A percentile compares a stretch with the other conserved stretches of the same genome.
Conservation (phyloP, 1,140 invertebrate species). For the Drosophila cardini region DNA sequence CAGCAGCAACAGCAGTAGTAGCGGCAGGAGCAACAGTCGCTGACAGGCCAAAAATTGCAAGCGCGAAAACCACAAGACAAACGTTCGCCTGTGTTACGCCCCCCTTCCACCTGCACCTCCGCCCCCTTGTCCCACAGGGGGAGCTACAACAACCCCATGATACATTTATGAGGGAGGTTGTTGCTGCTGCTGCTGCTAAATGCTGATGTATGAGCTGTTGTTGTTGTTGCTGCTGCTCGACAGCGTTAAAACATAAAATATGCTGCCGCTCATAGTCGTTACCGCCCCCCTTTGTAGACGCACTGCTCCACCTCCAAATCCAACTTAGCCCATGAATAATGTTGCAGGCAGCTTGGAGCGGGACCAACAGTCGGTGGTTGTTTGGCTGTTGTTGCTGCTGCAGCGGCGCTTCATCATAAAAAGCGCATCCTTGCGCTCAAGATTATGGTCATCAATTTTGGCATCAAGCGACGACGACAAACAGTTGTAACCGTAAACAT, state of each 20-base stretch:
- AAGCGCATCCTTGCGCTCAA: conserved; percentile 79
- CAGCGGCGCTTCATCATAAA: conserved; percentile 77
- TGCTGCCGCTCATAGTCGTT: conserved; percentile 69
- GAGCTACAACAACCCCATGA: conserved; percentile 26
- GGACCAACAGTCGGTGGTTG: conserved; percentile 60
- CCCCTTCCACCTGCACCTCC: not conserved
- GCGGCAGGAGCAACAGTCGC: conserved; percentile 62
- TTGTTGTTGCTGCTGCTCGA: conserved; percentile 66
- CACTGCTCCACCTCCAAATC: not conserved
- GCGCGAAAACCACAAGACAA: conserved; percentile 77
- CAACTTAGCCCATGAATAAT: conserved; percentile 72
- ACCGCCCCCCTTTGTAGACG: conserved; percentile 20
- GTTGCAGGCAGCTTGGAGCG: conserved; percentile 55
- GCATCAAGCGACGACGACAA: conserved; percentile 71
- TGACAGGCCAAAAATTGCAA: conserved; percentile 75
- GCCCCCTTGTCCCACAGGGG: not conserved
- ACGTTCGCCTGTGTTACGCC: conserved; percentile 46
- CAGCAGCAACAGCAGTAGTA: conserved; percentile 8
- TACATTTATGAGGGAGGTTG: conserved; percentile 48
- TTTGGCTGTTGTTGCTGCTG: conserved; percentile 61
- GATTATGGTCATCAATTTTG: conserved; percentile 84
- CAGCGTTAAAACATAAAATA: conserved; percentile 84
- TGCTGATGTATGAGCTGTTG: conserved; percentile 79
- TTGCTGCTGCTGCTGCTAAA: conserved; percentile 61
- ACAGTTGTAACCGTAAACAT: conserved; percentile 78